Evolutionary conservation across 2,888 invertebrate genomes (phyloP), one percentile per base, ranked within the genome.

Genomic region (Hipparchia sbordonii): DNA sequence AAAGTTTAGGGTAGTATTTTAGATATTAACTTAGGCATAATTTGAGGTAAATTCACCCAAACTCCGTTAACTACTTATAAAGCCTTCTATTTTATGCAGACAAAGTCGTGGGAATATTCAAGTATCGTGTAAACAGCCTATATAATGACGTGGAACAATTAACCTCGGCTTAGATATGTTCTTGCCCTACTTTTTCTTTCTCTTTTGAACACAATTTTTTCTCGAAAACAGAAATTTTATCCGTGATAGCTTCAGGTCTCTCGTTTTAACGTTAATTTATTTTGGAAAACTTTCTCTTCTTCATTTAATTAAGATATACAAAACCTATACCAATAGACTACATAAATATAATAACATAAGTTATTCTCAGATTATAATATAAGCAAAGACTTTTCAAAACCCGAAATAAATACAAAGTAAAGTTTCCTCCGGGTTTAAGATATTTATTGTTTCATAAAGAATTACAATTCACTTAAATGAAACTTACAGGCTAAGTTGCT

Each of bases 141-240:
- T 33, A 52, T 69, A 69, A 69, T 69, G 69, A 69, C 69, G 69
- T 61, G 76, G 70, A 76, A 76, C 80, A 78, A 76, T 80, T 78
- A 79, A 71, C 66, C 70, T 70, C 77, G 79, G 78, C 79, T 79
- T 78, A 79, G 77, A 80, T 74, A 77, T 74, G 78, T 70, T 61
- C 73, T 73, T 73, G 73, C 67, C 73, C 73, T 63, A 73, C 70
- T 67, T 73, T 73, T 70, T 67, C 62, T 73, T 73, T 71, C 73
- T 73, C 70, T 71, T 73, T 67, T 70, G 52, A 52, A 52, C n/a
- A 52, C 45, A 48, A 57, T 39, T 45, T 69, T 69, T 69, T 61
- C 61, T 61, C 61, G 59, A 48, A 23, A 60, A 39, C 52, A 52
- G 52, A 68, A 69, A 61, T 69, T 69, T 69, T 69, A 69, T 52